Base-by-base conservation (phyloP, 2,888 invertebrate species). In the Ophion obscuratus region DNA sequence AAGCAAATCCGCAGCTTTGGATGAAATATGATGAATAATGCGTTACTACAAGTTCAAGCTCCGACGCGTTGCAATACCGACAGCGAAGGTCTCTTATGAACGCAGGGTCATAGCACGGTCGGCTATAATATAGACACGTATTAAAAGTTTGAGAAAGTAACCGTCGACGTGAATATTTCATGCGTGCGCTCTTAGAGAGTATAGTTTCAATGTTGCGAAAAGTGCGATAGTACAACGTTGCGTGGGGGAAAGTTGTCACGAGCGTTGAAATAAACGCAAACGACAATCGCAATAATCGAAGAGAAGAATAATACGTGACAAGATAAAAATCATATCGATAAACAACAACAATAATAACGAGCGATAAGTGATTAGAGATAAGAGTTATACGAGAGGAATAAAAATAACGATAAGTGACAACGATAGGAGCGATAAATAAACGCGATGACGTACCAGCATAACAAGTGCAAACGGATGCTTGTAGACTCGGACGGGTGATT, bases 391-490 rank as follows among this genome's bases (percentile, higher is more conserved):
- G 20, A 40, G 2, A 59, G 59, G n/a, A 17, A 73, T 24, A 66
- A 73, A 59, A 6, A 10, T 59, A 40, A 20, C n/a, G 73, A 73
- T n/a, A 27, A 59, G 57, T 31, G 36, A 36, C 11, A 53, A 31
- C 59, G 31, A 36, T 59, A n/a, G 10, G 6, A 20, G 31, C 14
- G 47, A 47, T 44, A 20, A 47, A 24, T 24, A 71, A 53, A 47
- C 14, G 24, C 44, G 44, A 40, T 57, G 53, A 96, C 97, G 96
- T 95, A 98, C 98, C 95, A 97, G 97, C 99, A 99, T 99, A 91
- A 99, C 98, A 94, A 99, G 96, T 95, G 99, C 98, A 95, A 99
- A 99, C 76, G 98, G 97, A 94, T 97, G 96, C 95, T 98, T 98
- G 95, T 99, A 99, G 90, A 99, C 98, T 96, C 99, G 96, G 78